Conservation (phyloP, 2,113 vertebrate species). For the Paramisgurnus dabryanus region DNA sequence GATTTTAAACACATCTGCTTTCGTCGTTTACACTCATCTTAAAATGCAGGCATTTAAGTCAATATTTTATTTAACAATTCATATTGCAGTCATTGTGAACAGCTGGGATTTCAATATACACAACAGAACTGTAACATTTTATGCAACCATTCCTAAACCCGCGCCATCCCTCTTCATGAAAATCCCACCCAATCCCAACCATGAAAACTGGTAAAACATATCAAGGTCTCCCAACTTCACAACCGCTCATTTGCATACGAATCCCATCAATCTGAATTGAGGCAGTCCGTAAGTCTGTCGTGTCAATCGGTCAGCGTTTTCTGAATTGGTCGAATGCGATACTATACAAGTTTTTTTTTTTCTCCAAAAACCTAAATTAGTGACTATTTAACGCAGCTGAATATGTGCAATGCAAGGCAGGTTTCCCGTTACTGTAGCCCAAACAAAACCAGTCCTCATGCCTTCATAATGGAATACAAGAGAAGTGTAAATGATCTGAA, state of each 20-base stretch:
- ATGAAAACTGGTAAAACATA: constrained; percentile 54
- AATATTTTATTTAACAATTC: constrained; percentile 81
- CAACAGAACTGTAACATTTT: constrained; percentile 70
- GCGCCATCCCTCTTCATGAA: constrained; percentile 50
- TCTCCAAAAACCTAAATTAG: not conserved
- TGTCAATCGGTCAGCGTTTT: constrained; percentile 6
- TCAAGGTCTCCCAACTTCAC: constrained; percentile 43
- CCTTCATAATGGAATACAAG: constrained; percentile 15
- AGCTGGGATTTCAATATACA: constrained; percentile 77
- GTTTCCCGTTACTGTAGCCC: constrained; percentile 4
- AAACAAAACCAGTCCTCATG: not conserved
- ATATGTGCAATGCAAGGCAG: not conserved
- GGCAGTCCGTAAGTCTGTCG: constrained; percentile 18
- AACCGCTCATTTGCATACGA: constrained; percentile 42
- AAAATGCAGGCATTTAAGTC: constrained; percentile 69
- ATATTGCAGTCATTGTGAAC: constrained; percentile 80
- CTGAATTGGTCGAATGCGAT: constrained; percentile 20
- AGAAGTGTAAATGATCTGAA: not conserved
- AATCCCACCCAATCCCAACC: constrained; percentile 33
- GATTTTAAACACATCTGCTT: constrained; percentile 6
- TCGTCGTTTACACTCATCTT: constrained; percentile 36
- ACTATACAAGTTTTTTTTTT: not conserved
- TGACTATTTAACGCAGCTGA: constrained; percentile 4
- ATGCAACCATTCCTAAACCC: constrained; percentile 46
- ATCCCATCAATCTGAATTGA: constrained; percentile 22